Evolutionary conservation across 2,888 invertebrate species (phyloP).

Genomic region (Drosophila pegasa): DNA sequence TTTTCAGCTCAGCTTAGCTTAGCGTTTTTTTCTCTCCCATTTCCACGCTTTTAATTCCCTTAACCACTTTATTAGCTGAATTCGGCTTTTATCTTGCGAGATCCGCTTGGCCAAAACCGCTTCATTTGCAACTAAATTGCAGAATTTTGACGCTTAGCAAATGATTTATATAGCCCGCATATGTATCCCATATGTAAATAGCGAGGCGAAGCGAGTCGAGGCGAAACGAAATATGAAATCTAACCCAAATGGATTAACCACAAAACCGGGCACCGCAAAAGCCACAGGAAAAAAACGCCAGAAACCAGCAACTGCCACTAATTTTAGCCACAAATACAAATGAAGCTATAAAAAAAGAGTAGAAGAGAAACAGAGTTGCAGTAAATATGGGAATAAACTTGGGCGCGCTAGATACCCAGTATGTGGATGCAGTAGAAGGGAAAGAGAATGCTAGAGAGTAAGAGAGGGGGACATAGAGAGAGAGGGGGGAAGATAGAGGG

Average conservation of each 20-base stretch:
- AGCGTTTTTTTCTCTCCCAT: not conserved
- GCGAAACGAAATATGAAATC: conserved; percentile 31
- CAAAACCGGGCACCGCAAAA: conserved; percentile 51
- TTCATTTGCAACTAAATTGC: conserved; percentile 65
- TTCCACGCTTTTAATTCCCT: conserved; percentile 16
- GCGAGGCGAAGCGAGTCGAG: conserved; percentile 16
- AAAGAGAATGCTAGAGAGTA: not conserved
- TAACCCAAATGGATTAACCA: conserved; percentile 69
- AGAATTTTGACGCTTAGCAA: conserved; percentile 63
- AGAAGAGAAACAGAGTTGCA: conserved; percentile 1
- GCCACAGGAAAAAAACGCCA: conserved; percentile 31
- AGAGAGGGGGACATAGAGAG: not conserved
- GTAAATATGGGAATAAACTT: not conserved
- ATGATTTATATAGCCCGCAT: conserved; percentile 64
- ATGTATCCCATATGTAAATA: conserved; percentile 30
- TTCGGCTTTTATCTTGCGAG: conserved; percentile 11
- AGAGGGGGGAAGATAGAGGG: not conserved
- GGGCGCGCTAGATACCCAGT: conserved; percentile 1
- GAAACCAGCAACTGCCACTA: conserved; percentile 69
- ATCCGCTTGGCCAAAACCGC: conserved; percentile 28
- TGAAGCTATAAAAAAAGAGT: conserved; percentile 8
- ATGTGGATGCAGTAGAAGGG: not conserved
- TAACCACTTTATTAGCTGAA: conserved; percentile 21
- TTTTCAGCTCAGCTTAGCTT: not conserved
- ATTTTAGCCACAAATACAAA: conserved; percentile 69